phyloP scores from a whole-genome alignment of 2,888 invertebrate genomes.

The Agrotis segetum region DNA sequence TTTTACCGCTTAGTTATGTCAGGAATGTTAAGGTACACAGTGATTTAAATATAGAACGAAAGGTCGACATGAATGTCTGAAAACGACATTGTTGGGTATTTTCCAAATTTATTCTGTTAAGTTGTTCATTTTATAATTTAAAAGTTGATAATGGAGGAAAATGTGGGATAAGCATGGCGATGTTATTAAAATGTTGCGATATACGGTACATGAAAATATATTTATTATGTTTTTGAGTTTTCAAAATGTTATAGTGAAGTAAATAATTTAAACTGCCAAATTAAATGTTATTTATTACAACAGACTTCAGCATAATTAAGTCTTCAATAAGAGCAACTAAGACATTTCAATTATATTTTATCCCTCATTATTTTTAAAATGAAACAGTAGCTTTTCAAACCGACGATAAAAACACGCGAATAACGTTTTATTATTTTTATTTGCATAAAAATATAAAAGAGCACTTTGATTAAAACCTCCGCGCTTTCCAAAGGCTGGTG shows the following conservation, averaged over 20 bases:
- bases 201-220: not conserved
- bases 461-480: constrained; percentile 63
- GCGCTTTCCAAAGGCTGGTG: constrained; percentile 34
- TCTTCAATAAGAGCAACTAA: not conserved
- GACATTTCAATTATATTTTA: constrained; percentile 17
- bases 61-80: constrained; percentile 24
- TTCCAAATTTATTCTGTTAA: constrained; percentile 11
- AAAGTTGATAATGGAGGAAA: constrained; percentile 9
- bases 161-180: not conserved
- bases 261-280: too few relatives aligned
- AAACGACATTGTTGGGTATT: constrained; percentile 13
- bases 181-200: constrained; percentile 3
- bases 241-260: not conserved
- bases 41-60: constrained; percentile 48
- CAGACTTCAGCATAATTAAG: not conserved
- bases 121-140: not conserved
- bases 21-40: constrained; percentile 43
- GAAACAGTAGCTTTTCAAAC: constrained; percentile 23
- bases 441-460: constrained; percentile 60
- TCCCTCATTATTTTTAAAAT: constrained; percentile 9
- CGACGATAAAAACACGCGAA: constrained; percentile 33
- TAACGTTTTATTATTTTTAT: constrained; percentile 45
- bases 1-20: constrained; percentile 53
- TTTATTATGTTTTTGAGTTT: too few relatives aligned
- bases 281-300: not conserved